Conservation (phyloP, 2,888 invertebrate genomes). For the Zygogramma bicolorata region DNA sequence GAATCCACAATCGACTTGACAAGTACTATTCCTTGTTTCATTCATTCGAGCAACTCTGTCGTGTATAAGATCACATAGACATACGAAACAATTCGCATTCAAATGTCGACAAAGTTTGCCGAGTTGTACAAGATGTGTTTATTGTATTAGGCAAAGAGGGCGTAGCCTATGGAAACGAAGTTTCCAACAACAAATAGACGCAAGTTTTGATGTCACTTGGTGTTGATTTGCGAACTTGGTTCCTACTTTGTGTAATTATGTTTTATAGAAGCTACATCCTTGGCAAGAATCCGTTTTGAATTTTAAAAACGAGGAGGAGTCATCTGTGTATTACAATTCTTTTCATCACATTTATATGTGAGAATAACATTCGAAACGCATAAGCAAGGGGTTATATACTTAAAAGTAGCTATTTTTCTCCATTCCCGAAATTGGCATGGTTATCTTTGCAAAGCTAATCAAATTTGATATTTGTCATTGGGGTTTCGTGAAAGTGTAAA, state of each 20-base stretch:
- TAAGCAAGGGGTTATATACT: too few species aligned
- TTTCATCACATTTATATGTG: too few species aligned
- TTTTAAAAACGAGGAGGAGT: too few species aligned
- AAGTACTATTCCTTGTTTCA: not conserved
- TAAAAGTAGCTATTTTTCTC: too few species aligned
- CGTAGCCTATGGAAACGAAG: constrained; percentile 21
- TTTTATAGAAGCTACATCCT: too few species aligned
- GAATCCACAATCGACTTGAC: not conserved
- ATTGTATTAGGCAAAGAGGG: not conserved
- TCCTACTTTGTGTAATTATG: not conserved
- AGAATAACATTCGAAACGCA: too few species aligned
- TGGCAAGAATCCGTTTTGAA: too few species aligned
- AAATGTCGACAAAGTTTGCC: constrained; percentile 7
- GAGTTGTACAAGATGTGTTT: constrained; percentile 6
- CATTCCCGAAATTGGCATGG: too few species aligned
- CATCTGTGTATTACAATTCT: too few species aligned
- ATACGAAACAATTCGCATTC: not conserved
- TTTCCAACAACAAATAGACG: constrained; percentile 25
- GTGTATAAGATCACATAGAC: not conserved
- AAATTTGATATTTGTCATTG: too few species aligned
- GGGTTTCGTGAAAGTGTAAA: too few species aligned
- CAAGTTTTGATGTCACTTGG: constrained; percentile 20
- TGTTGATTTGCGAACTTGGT: constrained; percentile 14
- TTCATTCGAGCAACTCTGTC: not conserved
- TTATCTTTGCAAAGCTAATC: too few species aligned